These are phyloP conservation scores for Wiebesia pumilae DNA, from an alignment of 1,140 invertebrate genomes.

Conservation along the genomic window DNA sequence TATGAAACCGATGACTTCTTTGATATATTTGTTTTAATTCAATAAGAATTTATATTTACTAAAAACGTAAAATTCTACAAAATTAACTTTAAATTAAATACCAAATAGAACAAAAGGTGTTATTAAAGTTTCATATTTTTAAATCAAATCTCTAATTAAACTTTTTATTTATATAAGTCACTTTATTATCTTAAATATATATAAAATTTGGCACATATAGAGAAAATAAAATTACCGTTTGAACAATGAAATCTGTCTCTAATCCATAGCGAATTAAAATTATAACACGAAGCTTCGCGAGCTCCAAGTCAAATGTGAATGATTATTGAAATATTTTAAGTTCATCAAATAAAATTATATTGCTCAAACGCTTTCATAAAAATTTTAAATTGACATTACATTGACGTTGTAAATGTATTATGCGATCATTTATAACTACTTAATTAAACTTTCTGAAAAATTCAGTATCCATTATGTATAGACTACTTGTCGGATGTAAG, in stretches of 20 bases:
- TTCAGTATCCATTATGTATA: slow-evolving; percentile 1
- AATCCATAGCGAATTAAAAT: slow-evolving; percentile 12
- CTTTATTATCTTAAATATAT: too few relatives aligned
- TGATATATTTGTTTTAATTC: too few relatives aligned
- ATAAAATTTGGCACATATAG: too few relatives aligned
- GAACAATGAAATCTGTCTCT: background rate
- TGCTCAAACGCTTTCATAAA: background rate
- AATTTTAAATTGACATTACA: slow-evolving; percentile 25
- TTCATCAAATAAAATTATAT: slow-evolving; percentile 21
- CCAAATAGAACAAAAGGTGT: too few relatives aligned
- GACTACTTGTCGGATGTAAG: background rate
- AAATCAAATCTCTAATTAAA: too few relatives aligned
- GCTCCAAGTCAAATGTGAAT: background rate
- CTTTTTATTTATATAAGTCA: too few relatives aligned
- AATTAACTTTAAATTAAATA: too few relatives aligned
- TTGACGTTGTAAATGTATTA: slow-evolving; percentile 24
- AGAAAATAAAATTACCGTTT: background rate
- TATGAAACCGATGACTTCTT: too few relatives aligned
- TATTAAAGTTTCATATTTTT: too few relatives aligned
- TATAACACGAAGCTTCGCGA: background rate
- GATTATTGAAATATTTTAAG: slow-evolving; percentile 30
- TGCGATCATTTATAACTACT: slow-evolving; percentile 21
- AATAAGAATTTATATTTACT: too few relatives aligned
- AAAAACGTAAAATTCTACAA: too few relatives aligned
- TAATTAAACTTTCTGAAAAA: slow-evolving; percentile 45